Evolutionary conservation across 2,888 invertebrate species (phyloP).

Genomic region (Hartigia nigra): DNA sequence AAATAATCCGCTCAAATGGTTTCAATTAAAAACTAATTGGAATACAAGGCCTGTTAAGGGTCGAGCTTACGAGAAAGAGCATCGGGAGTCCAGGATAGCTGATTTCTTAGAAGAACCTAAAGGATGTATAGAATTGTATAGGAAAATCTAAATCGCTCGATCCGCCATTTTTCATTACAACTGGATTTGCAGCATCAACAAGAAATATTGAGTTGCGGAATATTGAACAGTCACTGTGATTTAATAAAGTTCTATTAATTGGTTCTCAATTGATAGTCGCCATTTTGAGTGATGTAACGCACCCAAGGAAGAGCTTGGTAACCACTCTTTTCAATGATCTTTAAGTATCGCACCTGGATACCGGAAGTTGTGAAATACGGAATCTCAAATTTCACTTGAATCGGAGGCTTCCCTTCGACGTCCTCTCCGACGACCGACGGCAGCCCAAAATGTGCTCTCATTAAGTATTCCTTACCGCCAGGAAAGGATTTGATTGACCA

Average conservation of each 20-base stretch:
- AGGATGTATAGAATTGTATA: background rate
- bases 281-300: conserved; percentile 99
- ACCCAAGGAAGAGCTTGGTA: conserved; percentile 99
- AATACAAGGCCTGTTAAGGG: background rate
- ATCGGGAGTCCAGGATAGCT: background rate
- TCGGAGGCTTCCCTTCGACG: conserved; percentile 95
- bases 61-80: background rate
- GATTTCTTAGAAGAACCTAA: background rate
- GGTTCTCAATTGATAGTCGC: conserved; percentile 97
- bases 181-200: too few species aligned
- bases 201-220: background rate
- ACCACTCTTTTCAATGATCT: conserved; percentile 99
- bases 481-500: conserved; percentile 99
- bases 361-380: conserved; percentile 99
- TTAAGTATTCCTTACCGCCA: conserved; percentile 97
- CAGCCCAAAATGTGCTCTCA: conserved; percentile 97
- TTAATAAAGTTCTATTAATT: conserved; percentile 69
- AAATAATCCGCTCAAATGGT: background rate
- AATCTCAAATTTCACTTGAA: conserved; percentile 98
- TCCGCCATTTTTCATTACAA: background rate
- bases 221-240: background rate
- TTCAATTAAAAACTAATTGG: background rate
- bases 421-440: conserved; percentile 97
- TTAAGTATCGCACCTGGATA: conserved; percentile 94
- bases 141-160: background rate